phyloP scores from a whole-genome alignment of 2,797 vertebrate genomes.

The Phaenicophaeus curvirostris region DNA sequence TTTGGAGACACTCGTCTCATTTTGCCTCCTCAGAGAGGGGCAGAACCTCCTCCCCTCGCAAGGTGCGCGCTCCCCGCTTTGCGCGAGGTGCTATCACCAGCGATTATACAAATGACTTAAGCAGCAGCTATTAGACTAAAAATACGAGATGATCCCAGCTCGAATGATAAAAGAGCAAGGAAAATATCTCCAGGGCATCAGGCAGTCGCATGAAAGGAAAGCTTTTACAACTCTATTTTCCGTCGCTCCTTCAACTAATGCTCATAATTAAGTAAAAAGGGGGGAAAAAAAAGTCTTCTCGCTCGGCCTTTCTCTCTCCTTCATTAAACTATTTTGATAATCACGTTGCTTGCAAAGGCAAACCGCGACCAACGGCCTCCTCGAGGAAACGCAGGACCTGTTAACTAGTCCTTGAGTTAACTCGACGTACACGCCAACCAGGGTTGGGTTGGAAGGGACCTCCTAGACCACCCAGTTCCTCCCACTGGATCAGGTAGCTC shows the following conservation, averaged over 20 bases:
- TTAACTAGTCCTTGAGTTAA: background rate
- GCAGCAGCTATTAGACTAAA: slow-evolving; percentile 8
- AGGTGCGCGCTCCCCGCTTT: background rate
- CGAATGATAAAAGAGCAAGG: background rate
- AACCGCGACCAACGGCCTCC: background rate
- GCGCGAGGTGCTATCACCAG: background rate
- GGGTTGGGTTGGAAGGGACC: no score
- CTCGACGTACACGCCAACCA: background rate
- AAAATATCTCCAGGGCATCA: background rate
- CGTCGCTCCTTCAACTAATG: background rate
- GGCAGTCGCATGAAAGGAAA: background rate
- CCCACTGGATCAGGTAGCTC: no score
- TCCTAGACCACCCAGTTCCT: no score
- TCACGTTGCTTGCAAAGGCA: background rate
- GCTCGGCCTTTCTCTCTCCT: background rate
- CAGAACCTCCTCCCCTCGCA: background rate
- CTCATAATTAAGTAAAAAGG: background rate
- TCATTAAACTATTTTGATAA: background rate
- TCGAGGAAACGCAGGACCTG: background rate
- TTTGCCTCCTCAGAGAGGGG: background rate
- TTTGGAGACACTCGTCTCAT: background rate
- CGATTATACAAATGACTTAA: slow-evolving; percentile 8
- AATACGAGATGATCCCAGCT: background rate
- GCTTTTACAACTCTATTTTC: background rate
- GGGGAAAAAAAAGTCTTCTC: background rate